phyloP scores from a whole-genome alignment of 2,888 invertebrate genomes.

The Macaria liturata region DNA sequence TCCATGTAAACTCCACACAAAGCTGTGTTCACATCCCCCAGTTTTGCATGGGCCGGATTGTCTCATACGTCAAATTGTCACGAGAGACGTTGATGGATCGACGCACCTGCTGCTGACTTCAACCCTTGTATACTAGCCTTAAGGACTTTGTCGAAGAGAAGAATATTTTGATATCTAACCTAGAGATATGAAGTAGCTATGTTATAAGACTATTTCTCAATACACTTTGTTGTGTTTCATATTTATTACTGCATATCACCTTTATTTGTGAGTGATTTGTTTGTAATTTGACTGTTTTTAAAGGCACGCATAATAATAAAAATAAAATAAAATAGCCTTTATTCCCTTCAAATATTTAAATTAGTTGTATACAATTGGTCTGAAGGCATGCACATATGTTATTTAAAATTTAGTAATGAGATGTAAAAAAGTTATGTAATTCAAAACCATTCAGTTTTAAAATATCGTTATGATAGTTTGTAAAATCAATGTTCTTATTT shows the following conservation, averaged over 20 bases:
- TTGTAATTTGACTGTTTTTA: too few relatives aligned
- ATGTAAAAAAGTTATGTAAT: neutral
- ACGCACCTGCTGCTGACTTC: conserved; percentile 66
- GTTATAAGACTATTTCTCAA: neutral
- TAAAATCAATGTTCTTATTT: too few relatives aligned
- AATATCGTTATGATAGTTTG: too few relatives aligned
- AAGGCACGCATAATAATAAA: too few relatives aligned
- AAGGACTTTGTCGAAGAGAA: conserved; percentile 15
- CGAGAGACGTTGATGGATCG: conserved; percentile 74
- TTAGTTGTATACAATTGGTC: too few relatives aligned
- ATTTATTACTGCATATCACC: too few relatives aligned
- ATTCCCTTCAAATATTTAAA: too few relatives aligned
- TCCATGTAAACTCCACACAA: conserved; percentile 50
- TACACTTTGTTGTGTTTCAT: neutral
- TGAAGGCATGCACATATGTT: too few relatives aligned
- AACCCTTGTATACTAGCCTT: conserved; percentile 48
- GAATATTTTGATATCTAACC: neutral
- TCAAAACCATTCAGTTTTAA: too few relatives aligned
- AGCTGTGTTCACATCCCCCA: conserved; percentile 53
- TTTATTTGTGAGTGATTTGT: too few relatives aligned
- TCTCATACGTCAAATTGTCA: conserved; percentile 82
- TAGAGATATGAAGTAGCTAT: too few relatives aligned
- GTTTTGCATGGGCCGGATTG: conserved; percentile 75
- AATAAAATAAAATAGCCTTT: too few relatives aligned
- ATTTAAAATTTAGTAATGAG: neutral